Base-by-base conservation (phyloP, 2,797 vertebrate species). In the Thripadectes ignobilis region DNA sequence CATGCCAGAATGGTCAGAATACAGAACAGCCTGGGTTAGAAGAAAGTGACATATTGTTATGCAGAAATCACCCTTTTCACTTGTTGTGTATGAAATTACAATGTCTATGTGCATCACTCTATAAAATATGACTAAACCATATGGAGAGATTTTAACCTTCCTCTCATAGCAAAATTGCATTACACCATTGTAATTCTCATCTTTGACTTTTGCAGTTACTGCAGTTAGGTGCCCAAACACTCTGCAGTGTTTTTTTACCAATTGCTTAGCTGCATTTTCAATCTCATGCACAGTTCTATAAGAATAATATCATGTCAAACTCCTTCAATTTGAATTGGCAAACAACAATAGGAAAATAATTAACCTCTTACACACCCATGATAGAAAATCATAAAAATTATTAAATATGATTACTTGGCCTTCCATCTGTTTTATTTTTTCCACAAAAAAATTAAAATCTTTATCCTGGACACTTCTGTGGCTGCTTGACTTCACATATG, bases 121-220 rank as follows among this genome's bases (percentile, higher is more conserved):
- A 88, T 95, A 95, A 95, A 95, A 93, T 69, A 93, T 84, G 91
- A 92, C 43, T 38, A 71, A 93, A 81, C 38, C 88, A 89, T 90
- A 96, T 55, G 74, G 80, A 94, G 45, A 92, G 63, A 82, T 88
- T 94, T 90, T 82, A 93, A 86, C 71, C 30, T 92, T 21, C 51
- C 22, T 86, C 26, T 67, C 45, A 36, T 67, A 84, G 57, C n/a
- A 95, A 76, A 94, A 71, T 6, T 88, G 22, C 61, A 79, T 81
- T 81, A 67, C 32, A 61, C 18, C 10, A 23, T 36, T 82, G 61
- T 61, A 85, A 90, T 79, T 92, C n/a, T 73, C 62, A 86, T 77
- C 62, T 73, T 88, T 81, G 85, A 84, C 48, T 55, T 73, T 61
- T 85, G 6, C 29, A 76, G 59, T 51, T 65, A 66, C 26, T 74